Conservation (phyloP, 1,140 invertebrate genomes). For the Maniola jurtina region DNA sequence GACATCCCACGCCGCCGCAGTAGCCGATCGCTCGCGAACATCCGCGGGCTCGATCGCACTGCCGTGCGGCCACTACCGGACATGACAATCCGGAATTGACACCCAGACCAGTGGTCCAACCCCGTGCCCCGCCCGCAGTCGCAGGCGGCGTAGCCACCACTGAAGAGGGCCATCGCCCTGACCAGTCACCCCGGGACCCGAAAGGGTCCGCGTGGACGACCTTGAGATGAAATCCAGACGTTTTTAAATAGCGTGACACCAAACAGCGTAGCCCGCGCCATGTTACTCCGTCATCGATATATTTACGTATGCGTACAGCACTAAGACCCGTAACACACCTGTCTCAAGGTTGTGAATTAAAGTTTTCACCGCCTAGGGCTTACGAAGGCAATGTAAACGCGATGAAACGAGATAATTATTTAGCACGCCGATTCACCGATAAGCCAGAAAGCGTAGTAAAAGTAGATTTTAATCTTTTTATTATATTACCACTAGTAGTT, state of each 20-base stretch:
- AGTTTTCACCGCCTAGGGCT: not conserved
- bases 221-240: not conserved
- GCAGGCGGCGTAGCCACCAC: too few species aligned
- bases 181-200: too few species aligned
- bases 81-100: too few species aligned
- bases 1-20: too few species aligned
- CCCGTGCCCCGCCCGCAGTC: too few species aligned
- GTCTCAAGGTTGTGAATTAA: conserved; percentile 3
- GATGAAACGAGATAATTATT: conserved; percentile 1
- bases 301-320: not conserved
- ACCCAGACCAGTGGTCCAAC: too few species aligned
- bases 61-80: too few species aligned
- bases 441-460: not conserved
- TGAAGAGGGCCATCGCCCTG: too few species aligned
- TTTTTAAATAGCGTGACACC: not conserved
- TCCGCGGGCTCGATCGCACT: too few species aligned
- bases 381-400: not conserved
- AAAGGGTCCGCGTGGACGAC: too few species aligned
- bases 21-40: too few species aligned
- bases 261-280: not conserved
- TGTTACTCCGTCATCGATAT: not conserved
- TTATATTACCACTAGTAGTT: not conserved
- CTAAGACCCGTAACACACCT: not conserved
- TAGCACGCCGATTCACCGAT: not conserved
- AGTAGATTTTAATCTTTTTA: not conserved